Conservation (phyloP, 2,113 vertebrate species). For the western clawed frog (Xenopus tropicalis) region DNA sequence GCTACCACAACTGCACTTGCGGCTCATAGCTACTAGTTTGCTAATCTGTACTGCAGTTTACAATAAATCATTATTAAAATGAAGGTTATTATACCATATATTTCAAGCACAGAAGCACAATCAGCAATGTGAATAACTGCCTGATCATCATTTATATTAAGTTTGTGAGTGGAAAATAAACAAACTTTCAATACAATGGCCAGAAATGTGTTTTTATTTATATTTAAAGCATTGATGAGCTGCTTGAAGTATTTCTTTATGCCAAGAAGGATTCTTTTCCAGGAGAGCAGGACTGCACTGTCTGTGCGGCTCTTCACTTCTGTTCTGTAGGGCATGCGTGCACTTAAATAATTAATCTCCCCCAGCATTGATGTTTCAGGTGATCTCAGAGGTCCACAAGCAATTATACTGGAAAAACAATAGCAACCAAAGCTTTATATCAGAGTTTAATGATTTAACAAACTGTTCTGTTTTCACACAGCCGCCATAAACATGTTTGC, state of each 20-base stretch:
- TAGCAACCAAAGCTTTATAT: not conserved
- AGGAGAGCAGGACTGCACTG: not conserved
- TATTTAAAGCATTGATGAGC: not conserved
- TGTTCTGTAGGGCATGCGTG: constrained; percentile 23
- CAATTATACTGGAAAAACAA: constrained; percentile 24
- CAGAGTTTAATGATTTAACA: not conserved
- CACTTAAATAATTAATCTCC: constrained; percentile 28
- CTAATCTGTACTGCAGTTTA: too few relatives aligned
- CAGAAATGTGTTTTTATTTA: not conserved
- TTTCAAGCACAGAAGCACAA: not conserved
- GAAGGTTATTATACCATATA: too few relatives aligned
- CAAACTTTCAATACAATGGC: not conserved
- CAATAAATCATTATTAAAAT: too few relatives aligned
- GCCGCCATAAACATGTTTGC: not conserved
- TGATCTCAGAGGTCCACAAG: constrained; percentile 29
- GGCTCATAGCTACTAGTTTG: too few relatives aligned
- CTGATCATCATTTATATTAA: not conserved
- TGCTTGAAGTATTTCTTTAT: constrained; percentile 15
- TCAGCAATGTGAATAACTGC: not conserved
- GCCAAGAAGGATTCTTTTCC: constrained; percentile 25
- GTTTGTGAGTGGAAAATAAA: not conserved
- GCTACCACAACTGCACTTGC: too few relatives aligned
- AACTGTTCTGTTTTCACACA: constrained; percentile 5
- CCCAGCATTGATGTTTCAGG: constrained; percentile 17
- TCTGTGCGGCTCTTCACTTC: constrained; percentile 10